Percentiles rank a stretch among this genome's conserved stretches.
Conservation (phyloP, 2,888 invertebrate species). For the Spodoptera exigua region DNA sequence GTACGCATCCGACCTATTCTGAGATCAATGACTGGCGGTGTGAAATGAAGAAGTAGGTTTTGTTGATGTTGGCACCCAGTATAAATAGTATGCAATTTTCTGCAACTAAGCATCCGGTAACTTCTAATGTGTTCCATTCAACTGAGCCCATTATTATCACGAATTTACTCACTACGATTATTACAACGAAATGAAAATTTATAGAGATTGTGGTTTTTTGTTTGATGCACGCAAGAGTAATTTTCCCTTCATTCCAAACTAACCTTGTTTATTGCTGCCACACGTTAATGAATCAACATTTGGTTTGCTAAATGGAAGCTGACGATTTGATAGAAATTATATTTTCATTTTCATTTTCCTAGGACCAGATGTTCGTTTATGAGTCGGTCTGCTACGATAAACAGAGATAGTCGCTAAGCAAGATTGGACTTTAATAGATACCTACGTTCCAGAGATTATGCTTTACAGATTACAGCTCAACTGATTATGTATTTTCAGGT, state of each 20-base stretch:
- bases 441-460: slow-evolving; percentile 16
- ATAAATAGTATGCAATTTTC: slow-evolving; percentile 50
- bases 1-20: slow-evolving; percentile 49
- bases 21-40: slow-evolving; percentile 61
- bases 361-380: slow-evolving; percentile 44
- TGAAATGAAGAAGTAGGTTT: slow-evolving; percentile 56
- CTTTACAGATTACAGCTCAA: slow-evolving; percentile 11
- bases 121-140: slow-evolving; percentile 27
- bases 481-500: slow-evolving; percentile 11
- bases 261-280: slow-evolving; percentile 23
- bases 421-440: slow-evolving; percentile 26
- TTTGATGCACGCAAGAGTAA: slow-evolving; percentile 8
- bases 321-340: slow-evolving; percentile 42
- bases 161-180: background rate
- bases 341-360: slow-evolving; percentile 35
- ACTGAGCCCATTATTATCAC: background rate
- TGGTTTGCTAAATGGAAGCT: slow-evolving; percentile 38
- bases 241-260: slow-evolving; percentile 8
- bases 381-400: slow-evolving; percentile 30
- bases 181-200: background rate
- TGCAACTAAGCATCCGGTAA: slow-evolving; percentile 29
- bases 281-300: slow-evolving; percentile 40
- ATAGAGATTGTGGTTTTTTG: slow-evolving; percentile 1
- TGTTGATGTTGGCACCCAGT: slow-evolving; percentile 58
- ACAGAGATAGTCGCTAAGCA: slow-evolving; percentile 42